Percentiles rank a stretch among this genome's conserved stretches.
Conservation (phyloP, 2,113 vertebrate genomes). For the Leptobrachium ailaonicum region DNA sequence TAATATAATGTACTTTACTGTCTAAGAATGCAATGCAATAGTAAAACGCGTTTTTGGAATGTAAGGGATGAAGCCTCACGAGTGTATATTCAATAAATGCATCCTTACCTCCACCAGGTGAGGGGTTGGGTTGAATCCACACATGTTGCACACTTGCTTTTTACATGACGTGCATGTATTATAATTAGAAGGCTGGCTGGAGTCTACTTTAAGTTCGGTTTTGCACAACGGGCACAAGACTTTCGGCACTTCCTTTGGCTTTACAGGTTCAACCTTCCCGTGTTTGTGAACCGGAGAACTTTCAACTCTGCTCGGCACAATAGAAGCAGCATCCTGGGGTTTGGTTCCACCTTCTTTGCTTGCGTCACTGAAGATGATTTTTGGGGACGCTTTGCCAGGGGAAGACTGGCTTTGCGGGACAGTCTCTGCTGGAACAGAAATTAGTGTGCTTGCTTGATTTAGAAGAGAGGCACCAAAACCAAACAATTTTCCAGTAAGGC, state of each 20-base stretch:
- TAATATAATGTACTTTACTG: too few relatives aligned
- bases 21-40: too few relatives aligned
- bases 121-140: slow-evolving; percentile 95
- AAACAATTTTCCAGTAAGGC: slow-evolving; percentile 94
- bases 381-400: slow-evolving; percentile 85
- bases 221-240: slow-evolving; percentile 91
- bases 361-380: slow-evolving; percentile 82
- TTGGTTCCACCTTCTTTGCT: slow-evolving; percentile 78
- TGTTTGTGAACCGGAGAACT: slow-evolving; percentile 48
- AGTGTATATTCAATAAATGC: not conserved
- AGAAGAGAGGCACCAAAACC: slow-evolving; percentile 93
- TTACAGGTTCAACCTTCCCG: slow-evolving; percentile 61
- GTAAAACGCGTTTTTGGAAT: too few relatives aligned
- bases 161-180: slow-evolving; percentile 92
- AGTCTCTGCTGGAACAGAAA: slow-evolving; percentile 85
- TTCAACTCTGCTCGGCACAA: slow-evolving; percentile 62
- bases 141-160: slow-evolving; percentile 94
- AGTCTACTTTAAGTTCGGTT: slow-evolving; percentile 84
- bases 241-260: slow-evolving; percentile 75
- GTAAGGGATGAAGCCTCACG: too few relatives aligned
- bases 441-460: slow-evolving; percentile 94
- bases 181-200: slow-evolving; percentile 83
- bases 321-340: slow-evolving; percentile 64
- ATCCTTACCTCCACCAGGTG: slow-evolving; percentile 91
- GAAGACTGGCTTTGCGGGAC: slow-evolving; percentile 75